Evolutionary conservation across 2,888 invertebrate species (phyloP), one percentile per base, ranked within the genome.

Genomic region (Philaethria dido): DNA sequence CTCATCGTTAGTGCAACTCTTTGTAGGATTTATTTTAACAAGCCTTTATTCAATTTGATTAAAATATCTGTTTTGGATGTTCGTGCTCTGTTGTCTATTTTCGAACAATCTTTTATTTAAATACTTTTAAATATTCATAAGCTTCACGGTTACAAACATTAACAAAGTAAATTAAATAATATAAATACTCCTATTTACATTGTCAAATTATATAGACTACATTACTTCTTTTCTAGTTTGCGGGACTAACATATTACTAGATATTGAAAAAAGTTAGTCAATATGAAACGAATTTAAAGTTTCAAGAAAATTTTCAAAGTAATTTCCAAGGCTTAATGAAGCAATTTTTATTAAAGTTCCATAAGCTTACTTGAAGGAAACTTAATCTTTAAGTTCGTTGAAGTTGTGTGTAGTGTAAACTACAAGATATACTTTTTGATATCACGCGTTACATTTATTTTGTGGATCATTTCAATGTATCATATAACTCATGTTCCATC

Each of bases 311-410:
- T 2, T 22, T 22, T 22, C 22, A 57, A 42, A 39, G 42, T 16
- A 22, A 57, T 57, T 42, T 57, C 20, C 42, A 42, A 2, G 20
- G 22, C 57, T 42, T 57, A 57, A 57, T 39, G 42, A 42, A 57
- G 57, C 39, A 57, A 20, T 57, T 42, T 57, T 39, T 50, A 50
- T 50, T 20, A n/a, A 55, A 39, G 11, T 22, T 42, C 39, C 22
- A 22, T 57, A 22, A 57, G 57, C 57, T 57, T 22, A 5, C 57
- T 57, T 22, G n/a, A 39, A n/a, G 22, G 2, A 25, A 57, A 6
- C 14, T 42, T 39, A n/a, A 39, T 22, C 39, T 42, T 42, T 14
- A 42, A 57, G 22, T 42, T 29, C 9, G 39, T 22, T 5, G 11
- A 57, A 57, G 57, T 57, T 42, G 11, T n/a, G n/a, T n/a, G n/a